These are phyloP conservation scores for Leptestheria dahalacensis DNA, from an alignment of 1,140 invertebrate species.

Conservation along the genomic window DNA sequence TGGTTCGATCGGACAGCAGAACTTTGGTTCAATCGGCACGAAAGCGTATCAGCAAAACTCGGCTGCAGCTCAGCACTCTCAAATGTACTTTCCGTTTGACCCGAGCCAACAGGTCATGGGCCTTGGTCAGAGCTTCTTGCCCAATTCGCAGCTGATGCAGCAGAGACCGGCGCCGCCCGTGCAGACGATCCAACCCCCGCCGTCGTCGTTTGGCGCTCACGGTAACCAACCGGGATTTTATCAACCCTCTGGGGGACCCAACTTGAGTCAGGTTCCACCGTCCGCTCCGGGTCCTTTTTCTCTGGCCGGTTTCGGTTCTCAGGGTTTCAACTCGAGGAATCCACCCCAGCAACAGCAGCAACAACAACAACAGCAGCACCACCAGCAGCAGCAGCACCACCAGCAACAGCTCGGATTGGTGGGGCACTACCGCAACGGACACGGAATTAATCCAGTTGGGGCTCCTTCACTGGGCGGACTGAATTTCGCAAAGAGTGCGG, in stretches of 20 bases:
- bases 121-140: slow-evolving; percentile 33
- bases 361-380: neutral
- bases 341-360: neutral
- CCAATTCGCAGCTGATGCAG: slow-evolving; percentile 43
- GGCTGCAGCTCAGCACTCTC: slow-evolving; percentile 35
- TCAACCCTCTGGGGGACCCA: slow-evolving; percentile 27
- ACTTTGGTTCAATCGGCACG: slow-evolving; percentile 63
- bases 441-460: neutral
- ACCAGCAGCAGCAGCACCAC: neutral
- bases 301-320: slow-evolving; percentile 29
- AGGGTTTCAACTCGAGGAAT: slow-evolving; percentile 25
- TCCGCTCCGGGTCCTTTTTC: slow-evolving; percentile 30
- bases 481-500: neutral
- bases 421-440: neutral
- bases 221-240: slow-evolving; percentile 37
- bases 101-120: slow-evolving; percentile 34
- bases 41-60: slow-evolving; percentile 33
- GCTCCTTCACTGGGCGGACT: neutral
- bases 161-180: slow-evolving; percentile 33
- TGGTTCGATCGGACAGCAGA: slow-evolving; percentile 45
- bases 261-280: slow-evolving; percentile 28
- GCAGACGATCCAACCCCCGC: slow-evolving; percentile 36
- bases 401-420: neutral
- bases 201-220: slow-evolving; percentile 35
- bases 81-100: slow-evolving; percentile 35